These are phyloP conservation scores for Trichogramma pretiosum DNA, from an alignment of 1,140 invertebrate species.

Conservation along the genomic window DNA sequence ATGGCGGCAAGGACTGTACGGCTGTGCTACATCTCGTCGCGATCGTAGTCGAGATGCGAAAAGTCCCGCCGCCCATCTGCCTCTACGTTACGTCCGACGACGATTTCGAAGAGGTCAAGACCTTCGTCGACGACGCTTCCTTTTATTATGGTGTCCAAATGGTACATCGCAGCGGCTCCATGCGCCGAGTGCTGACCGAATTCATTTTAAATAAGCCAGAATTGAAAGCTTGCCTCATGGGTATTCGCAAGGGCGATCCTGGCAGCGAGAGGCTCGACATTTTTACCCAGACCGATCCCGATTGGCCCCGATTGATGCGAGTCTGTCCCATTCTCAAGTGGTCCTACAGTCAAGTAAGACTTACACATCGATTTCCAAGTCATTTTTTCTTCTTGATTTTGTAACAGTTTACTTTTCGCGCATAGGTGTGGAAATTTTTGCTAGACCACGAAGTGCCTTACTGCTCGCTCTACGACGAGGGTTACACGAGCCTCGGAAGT, in stretches of 20 bases:
- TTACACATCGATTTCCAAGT: too few species aligned
- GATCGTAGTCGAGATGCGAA: conserved; percentile 51
- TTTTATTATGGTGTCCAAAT: conserved; percentile 67
- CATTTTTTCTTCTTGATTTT: background rate
- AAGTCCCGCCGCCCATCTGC: conserved; percentile 27
- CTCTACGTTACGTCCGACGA: conserved; percentile 55
- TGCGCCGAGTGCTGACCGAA: too few species aligned
- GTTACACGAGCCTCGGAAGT: conserved; percentile 82
- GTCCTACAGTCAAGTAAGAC: conserved; percentile 64
- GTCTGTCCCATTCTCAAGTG: conserved; percentile 84
- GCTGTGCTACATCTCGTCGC: conserved; percentile 72
- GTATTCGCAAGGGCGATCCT: conserved; percentile 77
- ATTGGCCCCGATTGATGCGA: conserved; percentile 81
- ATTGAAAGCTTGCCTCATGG: conserved; percentile 80
- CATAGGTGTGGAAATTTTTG: conserved; percentile 77
- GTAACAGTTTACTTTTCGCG: too few species aligned
- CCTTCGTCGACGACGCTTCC: conserved; percentile 66
- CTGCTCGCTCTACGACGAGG: conserved; percentile 79
- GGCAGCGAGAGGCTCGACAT: conserved; percentile 55
- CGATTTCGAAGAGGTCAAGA: conserved; percentile 75
- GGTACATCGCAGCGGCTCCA: conserved; percentile 56
- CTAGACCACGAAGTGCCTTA: conserved; percentile 70
- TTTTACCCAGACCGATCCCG: conserved; percentile 59
- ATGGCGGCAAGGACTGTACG: conserved; percentile 97
- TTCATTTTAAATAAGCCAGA: conserved; percentile 56